Evolutionary conservation across 2,113 vertebrate genomes (phyloP), one percentile per base, ranked within the genome.

Genomic region (Pampusana beccarii): DNA sequence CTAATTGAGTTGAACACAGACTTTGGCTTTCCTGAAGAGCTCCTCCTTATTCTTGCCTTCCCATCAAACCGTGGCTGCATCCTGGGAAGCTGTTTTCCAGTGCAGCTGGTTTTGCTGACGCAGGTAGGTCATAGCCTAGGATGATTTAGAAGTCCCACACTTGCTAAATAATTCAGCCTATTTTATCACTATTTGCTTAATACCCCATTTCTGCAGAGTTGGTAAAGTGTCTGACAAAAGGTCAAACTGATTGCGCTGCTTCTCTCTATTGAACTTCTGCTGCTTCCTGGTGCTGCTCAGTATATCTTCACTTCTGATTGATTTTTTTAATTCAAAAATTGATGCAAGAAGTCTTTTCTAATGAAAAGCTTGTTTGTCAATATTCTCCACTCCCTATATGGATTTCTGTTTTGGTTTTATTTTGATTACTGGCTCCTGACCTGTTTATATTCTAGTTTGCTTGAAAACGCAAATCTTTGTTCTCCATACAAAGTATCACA

Each of bases 251-350:
- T 86, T 50, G 38, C 5, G 4, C 40, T 13, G 11, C 40, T 88
- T 88, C 69, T 67, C 14, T 54, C 44, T n/a, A 17, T 78, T 86
- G 36, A 33, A 54, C 42, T 92, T 80, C 51, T 93, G 42, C 57
- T 64, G 51, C 75, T 89, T 93, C 73, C 34, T 73, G 53, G 19
- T 90, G 72, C 34, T 61, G 21, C 31, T 64, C 58, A 11, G 40
- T 65, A 3, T 60, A 69, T 79, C 17, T 57, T 94, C 51, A 67
- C 44, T 86, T 89, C 40, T 40, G 25, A 93, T 86, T 62, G 86
- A 88, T 96, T 89, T 91, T 84, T 73, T 91, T 92, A 86, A 92
- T 81, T 88, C n/a, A 81, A 91, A 90, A 93, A 93, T 93, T 90
- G 69, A 85, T 3, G 29, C 38, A 58, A 69, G 81, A 91, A 40